These are phyloP conservation scores for Cydia fagiglandana DNA, from an alignment of 1,140 invertebrate species.

Conservation along the genomic window DNA sequence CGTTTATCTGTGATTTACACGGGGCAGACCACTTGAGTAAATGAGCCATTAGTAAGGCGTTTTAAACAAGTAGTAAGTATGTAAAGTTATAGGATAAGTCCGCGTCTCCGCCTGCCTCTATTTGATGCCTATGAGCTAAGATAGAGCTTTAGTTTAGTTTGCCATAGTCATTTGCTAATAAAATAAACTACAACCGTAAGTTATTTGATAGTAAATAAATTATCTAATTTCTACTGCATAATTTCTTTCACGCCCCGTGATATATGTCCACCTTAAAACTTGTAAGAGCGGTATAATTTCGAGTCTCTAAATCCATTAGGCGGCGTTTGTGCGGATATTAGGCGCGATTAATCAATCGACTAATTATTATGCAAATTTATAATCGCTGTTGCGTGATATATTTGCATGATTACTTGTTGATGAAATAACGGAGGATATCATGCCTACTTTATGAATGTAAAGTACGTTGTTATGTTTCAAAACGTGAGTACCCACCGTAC, in stretches of 20 bases:
- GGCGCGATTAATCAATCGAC: not conserved
- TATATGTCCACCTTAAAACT: not conserved
- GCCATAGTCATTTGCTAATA: not conserved
- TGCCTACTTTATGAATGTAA: not conserved
- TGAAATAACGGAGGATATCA: not conserved
- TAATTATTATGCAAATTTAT: slow-evolving; percentile 24
- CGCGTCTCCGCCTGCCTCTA: too few species aligned
- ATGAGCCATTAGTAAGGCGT: slow-evolving; percentile 17
- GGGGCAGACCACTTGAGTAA: not conserved
- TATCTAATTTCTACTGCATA: not conserved
- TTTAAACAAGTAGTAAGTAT: not conserved
- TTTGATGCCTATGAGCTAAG: too few species aligned
- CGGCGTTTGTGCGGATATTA: not conserved
- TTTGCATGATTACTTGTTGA: slow-evolving; percentile 9
- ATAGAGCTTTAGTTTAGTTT: too few species aligned
- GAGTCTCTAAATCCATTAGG: slow-evolving; percentile 6
- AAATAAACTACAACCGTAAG: not conserved
- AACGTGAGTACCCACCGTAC: too few species aligned
- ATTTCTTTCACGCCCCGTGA: not conserved
- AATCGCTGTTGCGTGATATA: slow-evolving; percentile 20
- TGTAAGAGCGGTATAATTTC: not conserved
- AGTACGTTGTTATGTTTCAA: too few species aligned
- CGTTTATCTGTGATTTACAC: slow-evolving; percentile 35
- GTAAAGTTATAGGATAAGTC: not conserved
- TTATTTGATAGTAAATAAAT: not conserved